Conservation (phyloP, 2,888 invertebrate species). For the Sarcophaga variegata region DNA sequence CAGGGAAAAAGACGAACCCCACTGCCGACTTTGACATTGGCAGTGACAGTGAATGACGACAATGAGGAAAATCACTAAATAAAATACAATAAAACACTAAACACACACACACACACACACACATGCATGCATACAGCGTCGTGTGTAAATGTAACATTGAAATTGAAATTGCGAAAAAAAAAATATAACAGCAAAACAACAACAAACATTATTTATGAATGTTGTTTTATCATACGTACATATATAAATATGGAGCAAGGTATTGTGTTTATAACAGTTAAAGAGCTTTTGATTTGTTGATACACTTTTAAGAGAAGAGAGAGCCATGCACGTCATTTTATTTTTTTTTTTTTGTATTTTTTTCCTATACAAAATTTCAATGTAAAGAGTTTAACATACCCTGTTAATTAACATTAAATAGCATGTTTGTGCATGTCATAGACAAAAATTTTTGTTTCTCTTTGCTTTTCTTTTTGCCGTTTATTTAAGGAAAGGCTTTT, state of each 20-base stretch:
- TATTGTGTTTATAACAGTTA: constrained; percentile 27
- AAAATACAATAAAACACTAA: neutral
- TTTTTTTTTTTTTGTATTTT: too few relatives aligned
- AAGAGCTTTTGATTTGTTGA: constrained; percentile 19
- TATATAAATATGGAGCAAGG: constrained; percentile 22
- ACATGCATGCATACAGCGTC: constrained; percentile 9
- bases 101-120: constrained; percentile 28
- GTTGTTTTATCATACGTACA: neutral
- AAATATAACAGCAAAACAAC: neutral
- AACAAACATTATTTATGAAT: neutral
- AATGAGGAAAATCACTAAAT: constrained; percentile 66
- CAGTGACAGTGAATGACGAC: constrained; percentile 70
- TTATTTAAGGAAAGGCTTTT: constrained; percentile 60
- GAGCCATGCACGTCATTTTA: neutral
- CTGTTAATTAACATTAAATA: neutral
- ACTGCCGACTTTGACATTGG: constrained; percentile 72
- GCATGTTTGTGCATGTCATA: neutral
- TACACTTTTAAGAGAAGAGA: neutral
- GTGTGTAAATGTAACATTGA: constrained; percentile 48
- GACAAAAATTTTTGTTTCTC: neutral
- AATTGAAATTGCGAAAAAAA: constrained; percentile 36
- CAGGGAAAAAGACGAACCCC: constrained; percentile 23
- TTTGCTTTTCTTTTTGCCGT: neutral
- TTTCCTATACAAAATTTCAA: too few relatives aligned
- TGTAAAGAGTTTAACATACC: neutral